Evolutionary conservation across 1,140 invertebrate species (phyloP).

Genomic region (Calephelis virginiensis): DNA sequence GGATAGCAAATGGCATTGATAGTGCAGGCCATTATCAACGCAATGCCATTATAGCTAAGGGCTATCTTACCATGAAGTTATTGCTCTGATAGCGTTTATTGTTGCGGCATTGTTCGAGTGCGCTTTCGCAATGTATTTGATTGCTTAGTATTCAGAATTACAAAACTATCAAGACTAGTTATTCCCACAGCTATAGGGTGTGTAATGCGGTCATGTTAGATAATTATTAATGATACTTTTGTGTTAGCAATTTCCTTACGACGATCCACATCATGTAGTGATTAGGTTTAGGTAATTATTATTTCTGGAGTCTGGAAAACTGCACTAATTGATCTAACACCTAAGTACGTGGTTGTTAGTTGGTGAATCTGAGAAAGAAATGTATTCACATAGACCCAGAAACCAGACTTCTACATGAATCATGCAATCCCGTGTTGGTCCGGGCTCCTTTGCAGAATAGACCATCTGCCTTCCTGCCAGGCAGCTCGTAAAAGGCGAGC

Average conservation of each 20-base stretch:
- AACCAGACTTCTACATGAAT: no score
- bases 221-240: conserved; percentile 1
- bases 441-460: no score
- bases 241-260: neutral
- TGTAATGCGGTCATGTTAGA: conserved; percentile 7
- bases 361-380: no score
- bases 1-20: conserved; percentile 31
- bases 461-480: no score
- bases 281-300: neutral
- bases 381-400: no score
- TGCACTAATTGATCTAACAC: no score
- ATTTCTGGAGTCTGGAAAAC: no score
- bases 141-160: conserved; percentile 23
- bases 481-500: no score
- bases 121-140: conserved; percentile 26
- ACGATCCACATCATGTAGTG: neutral
- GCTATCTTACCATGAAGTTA: conserved; percentile 26
- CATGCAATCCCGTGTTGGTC: no score
- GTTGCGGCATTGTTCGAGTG: conserved; percentile 23
- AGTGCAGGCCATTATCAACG: conserved; percentile 25
- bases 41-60: conserved; percentile 27
- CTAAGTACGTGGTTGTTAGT: no score
- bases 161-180: conserved; percentile 22
- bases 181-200: conserved; percentile 6
- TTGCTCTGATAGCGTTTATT: conserved; percentile 24